These are phyloP conservation scores for Asteroscopus sphinx DNA, from an alignment of 2,888 invertebrate species.

Conservation along the genomic window DNA sequence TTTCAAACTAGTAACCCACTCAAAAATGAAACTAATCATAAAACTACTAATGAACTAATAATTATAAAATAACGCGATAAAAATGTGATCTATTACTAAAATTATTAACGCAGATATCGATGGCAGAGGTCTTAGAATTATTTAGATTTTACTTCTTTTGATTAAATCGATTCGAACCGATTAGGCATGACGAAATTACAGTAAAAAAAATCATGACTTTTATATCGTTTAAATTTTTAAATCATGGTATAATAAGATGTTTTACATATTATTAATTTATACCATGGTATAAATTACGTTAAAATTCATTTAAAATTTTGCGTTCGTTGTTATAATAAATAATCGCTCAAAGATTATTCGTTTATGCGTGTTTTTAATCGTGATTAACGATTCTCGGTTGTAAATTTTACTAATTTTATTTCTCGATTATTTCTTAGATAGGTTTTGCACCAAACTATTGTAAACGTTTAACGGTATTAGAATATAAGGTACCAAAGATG, in stretches of 20 bases:
- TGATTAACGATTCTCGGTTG: conserved; percentile 28
- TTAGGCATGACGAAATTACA: neutral
- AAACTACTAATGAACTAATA: conserved; percentile 47
- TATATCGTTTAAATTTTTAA: conserved; percentile 3
- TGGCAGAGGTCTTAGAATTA: too few relatives aligned
- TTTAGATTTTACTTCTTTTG: neutral
- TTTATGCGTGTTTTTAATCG: conserved; percentile 15
- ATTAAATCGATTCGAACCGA: conserved; percentile 1
- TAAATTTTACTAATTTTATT: conserved; percentile 50
- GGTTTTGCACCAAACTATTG: conserved; percentile 78
- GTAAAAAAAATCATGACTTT: conserved; percentile 14
- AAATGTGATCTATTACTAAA: conserved; percentile 44
- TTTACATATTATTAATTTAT: too few relatives aligned
- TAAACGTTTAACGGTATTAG: conserved; percentile 79
- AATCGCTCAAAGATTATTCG: neutral
- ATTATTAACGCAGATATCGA: conserved; percentile 21
- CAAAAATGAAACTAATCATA: conserved; percentile 27
- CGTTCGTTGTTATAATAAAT: conserved; percentile 10
- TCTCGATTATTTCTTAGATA: conserved; percentile 45
- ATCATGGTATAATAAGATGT: too few relatives aligned
- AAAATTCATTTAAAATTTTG: neutral
- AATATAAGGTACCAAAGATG: conserved; percentile 84
- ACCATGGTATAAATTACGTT: too few relatives aligned
- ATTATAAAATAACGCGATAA: conserved; percentile 25
- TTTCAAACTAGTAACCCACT: conserved; percentile 8